phyloP scores from a whole-genome alignment of 2,888 invertebrate species.

The Drosophila siamana region DNA sequence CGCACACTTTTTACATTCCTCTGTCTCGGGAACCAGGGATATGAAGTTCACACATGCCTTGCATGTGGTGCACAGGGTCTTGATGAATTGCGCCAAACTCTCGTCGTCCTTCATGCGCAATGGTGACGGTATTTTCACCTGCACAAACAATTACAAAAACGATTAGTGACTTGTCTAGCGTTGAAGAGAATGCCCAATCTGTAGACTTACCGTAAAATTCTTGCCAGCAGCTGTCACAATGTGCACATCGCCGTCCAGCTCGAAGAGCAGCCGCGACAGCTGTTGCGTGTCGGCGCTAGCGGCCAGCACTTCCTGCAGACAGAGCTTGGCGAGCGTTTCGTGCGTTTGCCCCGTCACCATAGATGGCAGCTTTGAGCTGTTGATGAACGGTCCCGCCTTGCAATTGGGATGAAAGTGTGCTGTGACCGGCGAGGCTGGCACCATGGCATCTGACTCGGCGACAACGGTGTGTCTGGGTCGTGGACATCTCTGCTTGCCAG shows the following conservation, averaged over 20 bases:
- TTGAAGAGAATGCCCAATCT: not conserved
- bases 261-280: constrained; percentile 83
- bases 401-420: constrained; percentile 87
- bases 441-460: constrained; percentile 86
- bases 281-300: constrained; percentile 85
- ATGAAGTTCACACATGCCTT: constrained; percentile 85
- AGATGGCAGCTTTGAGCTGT: constrained; percentile 85
- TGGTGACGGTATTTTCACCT: constrained; percentile 85
- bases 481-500: constrained; percentile 87
- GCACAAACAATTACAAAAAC: not conserved
- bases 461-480: constrained; percentile 87
- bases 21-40: constrained; percentile 84
- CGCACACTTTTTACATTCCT: constrained; percentile 85
- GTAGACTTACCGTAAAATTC: constrained; percentile 84
- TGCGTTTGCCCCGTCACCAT: constrained; percentile 86
- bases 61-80: constrained; percentile 84
- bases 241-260: constrained; percentile 85
- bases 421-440: constrained; percentile 86
- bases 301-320: constrained; percentile 85
- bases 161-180: not conserved
- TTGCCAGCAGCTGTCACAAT: constrained; percentile 85
- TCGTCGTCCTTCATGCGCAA: constrained; percentile 84
- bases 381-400: constrained; percentile 86
- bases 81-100: constrained; percentile 84
- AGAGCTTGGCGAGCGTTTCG: constrained; percentile 85